phyloP scores from a whole-genome alignment of 35 echinoderm and acorn worm genomes.

The Strongylocentrotus purpuratus region DNA sequence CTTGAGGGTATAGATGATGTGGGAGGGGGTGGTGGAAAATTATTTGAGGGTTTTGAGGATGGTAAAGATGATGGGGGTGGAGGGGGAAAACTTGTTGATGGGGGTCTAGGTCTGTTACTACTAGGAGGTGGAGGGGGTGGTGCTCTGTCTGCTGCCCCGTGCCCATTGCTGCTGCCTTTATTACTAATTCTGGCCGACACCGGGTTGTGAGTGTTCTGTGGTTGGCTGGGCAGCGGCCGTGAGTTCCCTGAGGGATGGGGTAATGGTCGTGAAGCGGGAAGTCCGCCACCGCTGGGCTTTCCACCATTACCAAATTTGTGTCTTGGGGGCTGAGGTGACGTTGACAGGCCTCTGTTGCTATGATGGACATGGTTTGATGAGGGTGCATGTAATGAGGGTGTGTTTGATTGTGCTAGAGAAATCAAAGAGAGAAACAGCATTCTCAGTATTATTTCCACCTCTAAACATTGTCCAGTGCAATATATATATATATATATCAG shows the following conservation, averaged over 20 bases:
- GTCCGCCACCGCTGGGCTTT: not conserved
- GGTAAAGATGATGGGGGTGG: conserved; percentile 43
- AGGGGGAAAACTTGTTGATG: conserved; percentile 4
- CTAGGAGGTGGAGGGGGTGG: conserved; percentile 58
- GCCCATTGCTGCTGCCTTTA: conserved; percentile 27
- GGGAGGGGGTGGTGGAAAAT: conserved; percentile 38
- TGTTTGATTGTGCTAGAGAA: not conserved
- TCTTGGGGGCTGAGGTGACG: not conserved
- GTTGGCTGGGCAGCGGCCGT: not conserved
- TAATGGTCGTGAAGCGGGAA: not conserved
- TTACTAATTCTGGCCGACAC: not conserved
- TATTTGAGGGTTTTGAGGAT: conserved; percentile 16
- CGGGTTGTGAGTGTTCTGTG: conserved; percentile 51
- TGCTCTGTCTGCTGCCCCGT: not conserved
- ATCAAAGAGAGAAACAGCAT: not conserved
- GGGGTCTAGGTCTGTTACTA: conserved; percentile 46
- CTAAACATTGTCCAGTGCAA: not conserved
- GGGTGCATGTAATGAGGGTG: conserved; percentile 15
- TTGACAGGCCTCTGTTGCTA: conserved; percentile 17
- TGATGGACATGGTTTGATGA: conserved; percentile 41
- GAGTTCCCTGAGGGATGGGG: not conserved
- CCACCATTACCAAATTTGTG: not conserved
- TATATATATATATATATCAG: not conserved
- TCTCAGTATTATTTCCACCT: not conserved
- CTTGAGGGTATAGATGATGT: not conserved